These are phyloP conservation scores for Xyliphius kryptos DNA, from an alignment of 2,113 vertebrate species.

Conservation along the genomic window DNA sequence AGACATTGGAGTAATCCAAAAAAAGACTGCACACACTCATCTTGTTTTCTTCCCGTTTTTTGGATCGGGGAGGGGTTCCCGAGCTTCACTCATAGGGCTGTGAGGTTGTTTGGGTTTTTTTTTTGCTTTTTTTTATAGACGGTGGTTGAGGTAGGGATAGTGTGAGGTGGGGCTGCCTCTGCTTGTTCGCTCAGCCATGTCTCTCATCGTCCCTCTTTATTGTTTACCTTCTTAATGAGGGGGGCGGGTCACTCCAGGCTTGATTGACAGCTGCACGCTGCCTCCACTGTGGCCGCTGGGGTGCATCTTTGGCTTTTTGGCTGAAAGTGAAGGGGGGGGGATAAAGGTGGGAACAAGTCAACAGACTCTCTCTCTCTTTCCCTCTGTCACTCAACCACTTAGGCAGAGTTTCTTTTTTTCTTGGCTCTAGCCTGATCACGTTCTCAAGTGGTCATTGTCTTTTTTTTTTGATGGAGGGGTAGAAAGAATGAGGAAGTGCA, in stretches of 20 bases:
- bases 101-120: slow-evolving; percentile 45
- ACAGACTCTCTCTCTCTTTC: slow-evolving; percentile 20
- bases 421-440: slow-evolving; percentile 31
- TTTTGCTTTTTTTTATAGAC: not conserved
- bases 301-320: slow-evolving; percentile 73
- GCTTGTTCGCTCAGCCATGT: slow-evolving; percentile 84
- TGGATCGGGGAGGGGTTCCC: slow-evolving; percentile 45
- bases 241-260: slow-evolving; percentile 76
- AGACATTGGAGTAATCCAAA: slow-evolving; percentile 62
- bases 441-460: slow-evolving; percentile 31
- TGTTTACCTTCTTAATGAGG: slow-evolving; percentile 99
- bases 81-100: slow-evolving; percentile 58
- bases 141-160: slow-evolving; percentile 3
- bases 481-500: slow-evolving; percentile 20
- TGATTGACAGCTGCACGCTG: slow-evolving; percentile 88
- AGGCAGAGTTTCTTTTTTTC: not conserved
- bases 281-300: slow-evolving; percentile 54
- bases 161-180: slow-evolving; percentile 53
- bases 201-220: slow-evolving; percentile 85
- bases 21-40: slow-evolving; percentile 56
- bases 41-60: slow-evolving; percentile 49
- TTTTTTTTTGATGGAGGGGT: slow-evolving; percentile 12
- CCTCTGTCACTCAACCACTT: slow-evolving; percentile 32
- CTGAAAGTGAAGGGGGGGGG: slow-evolving; percentile 46
- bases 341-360: slow-evolving; percentile 32